Conservation (phyloP, 35 echinoderm and acorn worm species). For the Acanthaster planci region DNA sequence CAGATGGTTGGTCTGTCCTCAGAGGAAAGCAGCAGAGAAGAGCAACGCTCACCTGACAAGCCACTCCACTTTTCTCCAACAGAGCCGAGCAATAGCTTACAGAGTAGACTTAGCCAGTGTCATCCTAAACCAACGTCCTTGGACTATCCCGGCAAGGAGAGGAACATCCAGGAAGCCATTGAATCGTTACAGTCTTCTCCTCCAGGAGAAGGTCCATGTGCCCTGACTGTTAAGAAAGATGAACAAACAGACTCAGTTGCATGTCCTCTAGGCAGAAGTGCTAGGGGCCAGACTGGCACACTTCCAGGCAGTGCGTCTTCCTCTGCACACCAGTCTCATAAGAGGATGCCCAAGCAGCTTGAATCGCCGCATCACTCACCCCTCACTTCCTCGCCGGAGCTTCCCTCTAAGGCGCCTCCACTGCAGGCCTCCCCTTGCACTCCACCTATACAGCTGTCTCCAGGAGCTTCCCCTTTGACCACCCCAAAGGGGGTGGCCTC, state of each 20-base stretch:
- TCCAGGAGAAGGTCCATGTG: background rate
- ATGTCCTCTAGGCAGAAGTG: background rate
- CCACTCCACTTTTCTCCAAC: conserved; percentile 3
- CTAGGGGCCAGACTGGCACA: too few relatives aligned
- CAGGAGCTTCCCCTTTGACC: background rate
- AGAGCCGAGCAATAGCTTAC: background rate
- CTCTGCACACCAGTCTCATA: background rate
- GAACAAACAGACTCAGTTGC: background rate
- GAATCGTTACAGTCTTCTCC: background rate
- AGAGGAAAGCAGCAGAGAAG: conserved; percentile 39
- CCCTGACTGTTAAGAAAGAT: background rate
- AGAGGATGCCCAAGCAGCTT: background rate
- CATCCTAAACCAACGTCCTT: background rate
- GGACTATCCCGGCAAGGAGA: background rate
- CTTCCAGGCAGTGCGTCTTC: background rate
- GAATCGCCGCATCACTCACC: background rate
- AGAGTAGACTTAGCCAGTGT: background rate
- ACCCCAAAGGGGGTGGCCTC: conserved; percentile 9
- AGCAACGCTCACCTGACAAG: conserved; percentile 36
- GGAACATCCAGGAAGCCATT: background rate
- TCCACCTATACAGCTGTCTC: conserved; percentile 15
- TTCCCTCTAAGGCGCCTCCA: background rate
- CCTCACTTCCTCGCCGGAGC: background rate
- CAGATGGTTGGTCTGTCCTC: conserved; percentile 37
- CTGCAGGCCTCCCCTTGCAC: background rate